Percentiles rank a stretch among this genome's conserved stretches.
Evolutionary conservation across 1,140 invertebrate genomes (phyloP).

Genomic region (Drosophila miranda): DNA sequence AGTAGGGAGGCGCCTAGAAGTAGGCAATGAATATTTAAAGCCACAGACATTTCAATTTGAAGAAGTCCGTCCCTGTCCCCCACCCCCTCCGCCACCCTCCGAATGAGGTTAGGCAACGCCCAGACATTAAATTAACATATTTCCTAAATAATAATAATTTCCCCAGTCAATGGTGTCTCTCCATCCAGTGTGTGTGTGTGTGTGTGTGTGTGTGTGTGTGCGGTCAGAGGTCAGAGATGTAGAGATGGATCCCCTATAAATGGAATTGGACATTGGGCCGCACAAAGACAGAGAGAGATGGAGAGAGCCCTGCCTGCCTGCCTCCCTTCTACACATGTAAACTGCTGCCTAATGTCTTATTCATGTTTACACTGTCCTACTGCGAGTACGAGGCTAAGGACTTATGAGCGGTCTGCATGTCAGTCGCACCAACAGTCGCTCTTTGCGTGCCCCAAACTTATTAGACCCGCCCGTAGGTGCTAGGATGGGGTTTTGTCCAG

Average conservation of each 20-base stretch:
- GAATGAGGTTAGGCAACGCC: constrained; percentile 34
- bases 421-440: constrained; percentile 39
- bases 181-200: constrained; percentile 2
- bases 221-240: constrained; percentile 15
- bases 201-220: constrained; percentile 5
- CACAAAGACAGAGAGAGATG: too few relatives aligned
- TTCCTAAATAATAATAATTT: constrained; percentile 79
- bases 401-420: constrained; percentile 39
- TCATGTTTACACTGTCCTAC: constrained; percentile 71
- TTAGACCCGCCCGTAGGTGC: constrained; percentile 39
- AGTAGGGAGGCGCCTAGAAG: constrained; percentile 35
- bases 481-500: not conserved
- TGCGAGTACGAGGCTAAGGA: not conserved
- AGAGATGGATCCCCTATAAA: constrained; percentile 30
- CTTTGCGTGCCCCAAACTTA: constrained; percentile 75
- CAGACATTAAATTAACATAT: constrained; percentile 78
- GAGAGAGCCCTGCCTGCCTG: constrained; percentile 9
- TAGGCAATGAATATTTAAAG: constrained; percentile 70
- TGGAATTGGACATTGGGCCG: constrained; percentile 26
- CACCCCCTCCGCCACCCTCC: too few relatives aligned
- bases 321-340: constrained; percentile 59
- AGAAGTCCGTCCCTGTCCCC: not conserved
- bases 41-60: constrained; percentile 66
- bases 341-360: constrained; percentile 76
- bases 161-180: constrained; percentile 1